Evolutionary conservation across 2,797 vertebrate species (phyloP).

Genomic region (Caiman crocodilus): DNA sequence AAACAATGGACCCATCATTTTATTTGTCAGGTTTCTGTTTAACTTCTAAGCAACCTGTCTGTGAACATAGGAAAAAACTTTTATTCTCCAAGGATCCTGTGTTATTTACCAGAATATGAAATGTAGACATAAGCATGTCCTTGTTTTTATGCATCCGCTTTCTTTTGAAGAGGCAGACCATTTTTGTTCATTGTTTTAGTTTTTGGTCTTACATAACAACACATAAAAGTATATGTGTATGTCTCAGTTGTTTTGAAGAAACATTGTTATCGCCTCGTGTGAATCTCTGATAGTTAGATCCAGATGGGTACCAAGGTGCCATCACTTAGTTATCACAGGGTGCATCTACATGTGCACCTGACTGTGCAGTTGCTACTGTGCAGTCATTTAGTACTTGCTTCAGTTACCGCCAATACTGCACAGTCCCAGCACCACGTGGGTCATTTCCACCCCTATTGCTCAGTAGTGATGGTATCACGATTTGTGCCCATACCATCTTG

Average conservation of each 20-base stretch:
- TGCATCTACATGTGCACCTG: too few relatives aligned
- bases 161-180: neutral
- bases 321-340: too few relatives aligned
- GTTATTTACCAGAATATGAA: neutral
- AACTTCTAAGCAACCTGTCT: neutral
- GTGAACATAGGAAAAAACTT: neutral
- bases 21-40: neutral
- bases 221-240: neutral
- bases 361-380: too few relatives aligned
- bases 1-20: neutral
- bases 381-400: too few relatives aligned
- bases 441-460: too few relatives aligned
- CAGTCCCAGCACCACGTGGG: too few relatives aligned
- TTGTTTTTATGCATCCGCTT: neutral
- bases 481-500: too few relatives aligned
- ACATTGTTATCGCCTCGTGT: neutral
- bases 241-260: conserved; percentile 7
- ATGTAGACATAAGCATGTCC: neutral
- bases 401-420: too few relatives aligned
- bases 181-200: neutral
- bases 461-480: too few relatives aligned
- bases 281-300: neutral
- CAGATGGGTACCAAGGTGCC: too few relatives aligned
- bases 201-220: neutral
- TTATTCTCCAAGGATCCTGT: neutral